Evolutionary conservation across 2,888 invertebrate genomes (phyloP).

Genomic region (Chydorus sphaericus): DNA sequence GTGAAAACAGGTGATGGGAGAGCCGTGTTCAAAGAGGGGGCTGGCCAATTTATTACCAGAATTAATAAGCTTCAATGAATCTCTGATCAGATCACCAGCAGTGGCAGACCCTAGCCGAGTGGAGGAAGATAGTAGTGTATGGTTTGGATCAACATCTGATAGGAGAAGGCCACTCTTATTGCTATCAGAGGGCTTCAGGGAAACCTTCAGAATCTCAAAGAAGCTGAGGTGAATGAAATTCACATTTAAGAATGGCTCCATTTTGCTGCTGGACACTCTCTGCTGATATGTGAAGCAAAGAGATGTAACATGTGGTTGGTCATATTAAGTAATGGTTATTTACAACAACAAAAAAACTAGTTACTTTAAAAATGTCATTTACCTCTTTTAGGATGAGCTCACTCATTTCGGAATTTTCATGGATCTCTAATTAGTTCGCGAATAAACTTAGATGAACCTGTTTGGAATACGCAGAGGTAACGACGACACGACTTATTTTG

Average conservation of each 20-base stretch:
- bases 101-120: too few species aligned
- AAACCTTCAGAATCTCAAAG: background rate
- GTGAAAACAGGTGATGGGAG: slow-evolving; percentile 9
- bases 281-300: slow-evolving; percentile 66
- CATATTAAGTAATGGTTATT: too few species aligned
- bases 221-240: background rate
- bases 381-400: slow-evolving; percentile 82
- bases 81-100: background rate
- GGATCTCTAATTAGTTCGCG: too few species aligned
- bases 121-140: background rate
- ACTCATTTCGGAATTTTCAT: too few species aligned
- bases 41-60: background rate
- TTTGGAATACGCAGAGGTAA: too few species aligned
- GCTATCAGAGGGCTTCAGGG: background rate
- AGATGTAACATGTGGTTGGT: too few species aligned
- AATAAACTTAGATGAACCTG: too few species aligned
- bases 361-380: slow-evolving; percentile 28
- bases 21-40: background rate
- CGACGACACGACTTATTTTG: too few species aligned
- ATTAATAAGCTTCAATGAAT: background rate
- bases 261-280: slow-evolving; percentile 44
- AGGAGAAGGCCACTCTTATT: background rate
- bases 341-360: too few species aligned
- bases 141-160: background rate
- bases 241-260: background rate